These are phyloP conservation scores for Caenorhabditis plicata DNA, from an alignment of 2,888 invertebrate species.

Conservation along the genomic window DNA sequence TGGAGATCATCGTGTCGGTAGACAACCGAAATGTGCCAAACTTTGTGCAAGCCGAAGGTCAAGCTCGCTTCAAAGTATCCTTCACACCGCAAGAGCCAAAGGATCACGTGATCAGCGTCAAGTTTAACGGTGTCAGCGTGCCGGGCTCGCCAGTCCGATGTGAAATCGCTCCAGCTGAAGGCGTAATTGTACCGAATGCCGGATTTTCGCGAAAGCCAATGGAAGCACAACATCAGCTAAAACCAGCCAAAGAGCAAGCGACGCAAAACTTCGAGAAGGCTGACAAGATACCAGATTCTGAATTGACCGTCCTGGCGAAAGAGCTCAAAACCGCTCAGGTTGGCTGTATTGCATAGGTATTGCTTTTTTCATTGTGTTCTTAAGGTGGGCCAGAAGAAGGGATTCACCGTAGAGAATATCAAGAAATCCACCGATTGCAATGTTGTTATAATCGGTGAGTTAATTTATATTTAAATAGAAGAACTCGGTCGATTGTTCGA, in stretches of 20 bases:
- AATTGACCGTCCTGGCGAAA: conserved; percentile 32
- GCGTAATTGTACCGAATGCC: conserved; percentile 7
- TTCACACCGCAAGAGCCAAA: conserved; percentile 94
- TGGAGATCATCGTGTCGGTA: conserved; percentile 95
- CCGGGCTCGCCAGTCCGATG: conserved; percentile 52
- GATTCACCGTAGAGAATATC: conserved; percentile 61
- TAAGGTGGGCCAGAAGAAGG: conserved; percentile 60
- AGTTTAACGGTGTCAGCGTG: conserved; percentile 72
- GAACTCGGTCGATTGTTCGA: no score
- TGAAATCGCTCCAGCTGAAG: conserved; percentile 11
- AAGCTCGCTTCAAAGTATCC: conserved; percentile 86
- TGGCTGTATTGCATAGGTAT: background rate
- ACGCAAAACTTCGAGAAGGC: conserved; percentile 19
- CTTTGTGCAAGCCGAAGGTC: conserved; percentile 87
- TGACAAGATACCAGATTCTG: no score
- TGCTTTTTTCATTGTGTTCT: conserved; percentile 4
- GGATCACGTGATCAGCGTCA: conserved; percentile 85
- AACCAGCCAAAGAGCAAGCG: conserved; percentile 6
- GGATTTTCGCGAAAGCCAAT: conserved; percentile 7
- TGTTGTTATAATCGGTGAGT: conserved; percentile 62
- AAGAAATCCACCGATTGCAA: conserved; percentile 58
- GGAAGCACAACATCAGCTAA: no score
- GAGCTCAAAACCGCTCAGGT: conserved; percentile 40
- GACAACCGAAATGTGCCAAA: conserved; percentile 95
- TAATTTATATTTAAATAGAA: no score